phyloP scores from a whole-genome alignment of 2,797 vertebrate species.

The Enteromius fasciolatus region DNA sequence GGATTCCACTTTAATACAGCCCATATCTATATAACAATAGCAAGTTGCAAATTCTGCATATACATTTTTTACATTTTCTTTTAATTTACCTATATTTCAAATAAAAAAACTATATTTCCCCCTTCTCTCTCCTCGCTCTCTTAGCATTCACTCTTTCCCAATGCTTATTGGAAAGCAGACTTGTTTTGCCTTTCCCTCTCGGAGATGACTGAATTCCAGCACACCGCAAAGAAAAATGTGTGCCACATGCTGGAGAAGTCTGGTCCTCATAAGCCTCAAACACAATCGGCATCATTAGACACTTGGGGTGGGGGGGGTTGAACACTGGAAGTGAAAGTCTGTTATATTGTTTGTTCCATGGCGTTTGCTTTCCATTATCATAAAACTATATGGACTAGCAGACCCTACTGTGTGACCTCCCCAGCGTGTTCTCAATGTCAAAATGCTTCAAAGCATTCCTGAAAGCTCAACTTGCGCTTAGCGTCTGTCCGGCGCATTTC shows the following conservation, averaged over 20 bases:
- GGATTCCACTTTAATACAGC: background rate
- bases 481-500: conserved; percentile 56
- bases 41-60: background rate
- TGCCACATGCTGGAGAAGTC: conserved; percentile 74
- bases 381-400: conserved; percentile 51
- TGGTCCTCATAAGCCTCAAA: conserved; percentile 68
- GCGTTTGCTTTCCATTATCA: conserved; percentile 53
- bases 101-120: background rate
- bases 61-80: background rate
- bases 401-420: conserved; percentile 51
- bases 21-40: background rate
- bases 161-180: conserved; percentile 62
- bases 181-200: conserved; percentile 61
- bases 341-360: conserved; percentile 51
- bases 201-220: conserved; percentile 68
- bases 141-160: conserved; percentile 57
- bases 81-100: conserved; percentile 10
- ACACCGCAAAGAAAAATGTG: conserved; percentile 68
- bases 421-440: conserved; percentile 52
- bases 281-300: conserved; percentile 59
- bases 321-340: conserved; percentile 45
- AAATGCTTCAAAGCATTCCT: conserved; percentile 61
- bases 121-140: conserved; percentile 27
- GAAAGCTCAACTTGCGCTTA: conserved; percentile 48
- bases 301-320: background rate